These are phyloP conservation scores for Epinotia bilunana DNA, from an alignment of 2,888 invertebrate species.

Conservation along the genomic window DNA sequence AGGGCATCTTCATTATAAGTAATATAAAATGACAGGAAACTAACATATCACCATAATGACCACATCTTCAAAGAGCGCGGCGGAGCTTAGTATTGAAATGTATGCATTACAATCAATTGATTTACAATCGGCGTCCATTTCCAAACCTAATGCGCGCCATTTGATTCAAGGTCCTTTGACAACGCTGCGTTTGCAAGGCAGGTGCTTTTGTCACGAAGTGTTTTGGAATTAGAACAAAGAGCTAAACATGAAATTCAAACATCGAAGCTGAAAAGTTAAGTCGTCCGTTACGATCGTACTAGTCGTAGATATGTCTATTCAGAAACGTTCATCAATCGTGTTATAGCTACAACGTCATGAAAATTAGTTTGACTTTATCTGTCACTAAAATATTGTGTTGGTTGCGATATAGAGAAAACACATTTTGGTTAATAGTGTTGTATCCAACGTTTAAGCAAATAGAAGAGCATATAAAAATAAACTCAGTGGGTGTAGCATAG, in stretches of 20 bases:
- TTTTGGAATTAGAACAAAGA: not conserved
- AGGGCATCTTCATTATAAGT: not conserved
- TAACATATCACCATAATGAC: slow-evolving; percentile 3
- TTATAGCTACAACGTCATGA: no score
- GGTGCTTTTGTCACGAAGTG: slow-evolving; percentile 7
- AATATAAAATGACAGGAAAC: slow-evolving; percentile 17
- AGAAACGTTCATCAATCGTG: no score
- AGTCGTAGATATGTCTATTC: no score
- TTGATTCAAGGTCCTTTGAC: slow-evolving; percentile 28
- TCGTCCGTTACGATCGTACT: no score
- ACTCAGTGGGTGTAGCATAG: no score
- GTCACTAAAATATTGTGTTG: no score
- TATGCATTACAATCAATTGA: slow-evolving; percentile 38
- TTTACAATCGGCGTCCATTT: slow-evolving; percentile 24
- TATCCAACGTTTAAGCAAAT: no score
- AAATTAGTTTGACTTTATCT: no score
- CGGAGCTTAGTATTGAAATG: slow-evolving; percentile 20
- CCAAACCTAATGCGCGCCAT: slow-evolving; percentile 31
- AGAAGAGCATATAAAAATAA: no score
- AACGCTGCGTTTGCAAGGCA: not conserved
- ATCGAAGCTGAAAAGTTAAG: no score
- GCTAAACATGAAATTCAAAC: not conserved
- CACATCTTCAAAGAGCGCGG: slow-evolving; percentile 21
- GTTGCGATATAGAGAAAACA: no score
- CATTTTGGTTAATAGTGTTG: no score